Conservation (phyloP, 2,113 vertebrate genomes). For the Ptilorrhoa leucosticta region DNA sequence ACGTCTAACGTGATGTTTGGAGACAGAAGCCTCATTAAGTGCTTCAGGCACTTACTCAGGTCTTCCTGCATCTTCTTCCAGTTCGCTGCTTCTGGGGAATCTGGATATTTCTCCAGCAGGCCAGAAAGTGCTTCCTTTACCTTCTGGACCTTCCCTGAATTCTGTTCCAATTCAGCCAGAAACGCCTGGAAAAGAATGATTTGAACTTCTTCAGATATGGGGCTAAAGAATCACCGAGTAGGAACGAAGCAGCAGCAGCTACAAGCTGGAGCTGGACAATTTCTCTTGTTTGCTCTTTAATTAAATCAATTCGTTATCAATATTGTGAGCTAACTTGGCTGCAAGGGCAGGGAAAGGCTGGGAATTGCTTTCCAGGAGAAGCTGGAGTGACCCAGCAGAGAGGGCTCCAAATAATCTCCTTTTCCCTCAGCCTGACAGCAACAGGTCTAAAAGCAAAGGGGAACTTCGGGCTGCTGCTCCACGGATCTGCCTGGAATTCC, state of each 20-base stretch:
- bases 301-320: background rate
- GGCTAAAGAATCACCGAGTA: background rate
- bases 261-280: background rate
- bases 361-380: background rate
- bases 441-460: background rate
- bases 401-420: background rate
- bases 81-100: conserved; percentile 86
- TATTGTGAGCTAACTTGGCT: background rate
- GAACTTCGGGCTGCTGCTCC: background rate
- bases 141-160: conserved; percentile 87
- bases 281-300: background rate
- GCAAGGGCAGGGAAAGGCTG: background rate
- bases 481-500: background rate
- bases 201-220: background rate
- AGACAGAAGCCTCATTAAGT: background rate
- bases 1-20: background rate
- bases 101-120: conserved; percentile 85
- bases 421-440: background rate
- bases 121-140: conserved; percentile 82
- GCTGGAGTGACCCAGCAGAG: background rate
- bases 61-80: conserved; percentile 92
- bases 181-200: conserved; percentile 77
- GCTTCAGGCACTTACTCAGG: conserved; percentile 79
- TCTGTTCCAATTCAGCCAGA: conserved; percentile 86
- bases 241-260: background rate